Base-by-base conservation (phyloP, 2,888 invertebrate species). In the Scaptomyza parva region DNA sequence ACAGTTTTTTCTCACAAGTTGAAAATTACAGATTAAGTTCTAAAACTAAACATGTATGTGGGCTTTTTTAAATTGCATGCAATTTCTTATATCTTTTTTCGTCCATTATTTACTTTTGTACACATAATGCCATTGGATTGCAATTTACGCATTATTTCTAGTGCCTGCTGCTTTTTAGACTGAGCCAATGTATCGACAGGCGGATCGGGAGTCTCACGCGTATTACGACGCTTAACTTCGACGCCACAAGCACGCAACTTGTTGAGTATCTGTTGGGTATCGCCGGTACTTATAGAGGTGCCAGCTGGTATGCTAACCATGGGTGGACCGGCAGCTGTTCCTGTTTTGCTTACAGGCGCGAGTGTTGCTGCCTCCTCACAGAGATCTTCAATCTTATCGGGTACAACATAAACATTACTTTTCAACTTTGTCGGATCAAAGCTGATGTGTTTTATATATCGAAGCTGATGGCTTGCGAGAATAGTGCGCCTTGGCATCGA, bases 41-140 rank as follows among this genome's bases (percentile, higher is more conserved):
- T 35, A 3, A 17, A 14, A 35, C 35, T 35, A 35, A 2, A 35
- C 3, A 28, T 2, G 3, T 28, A 28, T 28, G 6, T 12, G n/a
- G 9, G 12, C 4, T 3, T n/a, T 4, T n/a, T 33, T 5, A 4
- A 33, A n/a, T 33, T 33, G 33, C 12, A 4, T 3, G 14, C n/a
- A 35, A 35, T 8, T 30, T 4, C 1, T 18, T 51, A 50, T n/a
- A 28, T 11, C 12, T 47, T 44, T 59, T 63, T 39, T 18, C 64
- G 52, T 3, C 39, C 12, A 47, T 58, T 73, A 17, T 55, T 61
- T 1, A 87, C 71, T 76, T 87, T 83, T 33, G 76, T 83, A 58
- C 88, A 83, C 48, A 69, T 65, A 48, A 90, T 89, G 7, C 89
- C 89, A 48, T 90, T 89, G 0, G 88, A 89, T 54, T 90, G 88